Evolutionary conservation across 2,113 vertebrate genomes (phyloP).

Genomic region (Calyptommatus sinebrachiatus): DNA sequence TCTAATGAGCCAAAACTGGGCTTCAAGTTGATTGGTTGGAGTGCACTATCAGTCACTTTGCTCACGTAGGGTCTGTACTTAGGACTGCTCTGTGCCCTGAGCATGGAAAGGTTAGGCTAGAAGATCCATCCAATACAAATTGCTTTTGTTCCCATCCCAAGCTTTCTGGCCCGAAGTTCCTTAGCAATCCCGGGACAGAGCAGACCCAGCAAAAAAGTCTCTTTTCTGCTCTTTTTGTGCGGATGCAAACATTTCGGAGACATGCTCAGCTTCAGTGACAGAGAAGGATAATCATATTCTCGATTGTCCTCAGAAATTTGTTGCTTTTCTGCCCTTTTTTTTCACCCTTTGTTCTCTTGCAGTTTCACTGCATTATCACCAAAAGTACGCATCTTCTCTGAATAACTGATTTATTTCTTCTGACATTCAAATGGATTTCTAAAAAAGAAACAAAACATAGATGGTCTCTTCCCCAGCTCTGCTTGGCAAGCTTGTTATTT

Average conservation of each 20-base stretch:
- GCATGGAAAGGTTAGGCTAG: background rate
- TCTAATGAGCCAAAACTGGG: too few relatives aligned
- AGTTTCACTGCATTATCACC: background rate
- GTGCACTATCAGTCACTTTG: too few relatives aligned
- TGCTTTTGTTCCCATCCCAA: background rate
- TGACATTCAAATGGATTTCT: background rate
- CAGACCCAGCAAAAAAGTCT: background rate
- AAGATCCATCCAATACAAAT: background rate
- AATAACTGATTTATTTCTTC: slow-evolving; percentile 3
- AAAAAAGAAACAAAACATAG: background rate
- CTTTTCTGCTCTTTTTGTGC: background rate
- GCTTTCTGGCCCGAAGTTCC: background rate
- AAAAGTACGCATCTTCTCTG: slow-evolving; percentile 2
- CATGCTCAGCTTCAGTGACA: background rate
- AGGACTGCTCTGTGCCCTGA: too few relatives aligned
- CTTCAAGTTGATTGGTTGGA: too few relatives aligned
- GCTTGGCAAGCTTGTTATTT: slow-evolving; percentile 5
- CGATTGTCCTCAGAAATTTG: background rate
- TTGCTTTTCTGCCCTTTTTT: background rate
- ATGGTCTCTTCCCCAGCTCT: background rate
- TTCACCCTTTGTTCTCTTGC: background rate
- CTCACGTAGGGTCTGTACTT: too few relatives aligned
- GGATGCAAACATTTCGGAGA: background rate
- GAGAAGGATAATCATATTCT: background rate
- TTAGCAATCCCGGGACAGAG: background rate